Base-by-base conservation (phyloP, 2,888 invertebrate species). In the Branchinecta sandiegonensis region DNA sequence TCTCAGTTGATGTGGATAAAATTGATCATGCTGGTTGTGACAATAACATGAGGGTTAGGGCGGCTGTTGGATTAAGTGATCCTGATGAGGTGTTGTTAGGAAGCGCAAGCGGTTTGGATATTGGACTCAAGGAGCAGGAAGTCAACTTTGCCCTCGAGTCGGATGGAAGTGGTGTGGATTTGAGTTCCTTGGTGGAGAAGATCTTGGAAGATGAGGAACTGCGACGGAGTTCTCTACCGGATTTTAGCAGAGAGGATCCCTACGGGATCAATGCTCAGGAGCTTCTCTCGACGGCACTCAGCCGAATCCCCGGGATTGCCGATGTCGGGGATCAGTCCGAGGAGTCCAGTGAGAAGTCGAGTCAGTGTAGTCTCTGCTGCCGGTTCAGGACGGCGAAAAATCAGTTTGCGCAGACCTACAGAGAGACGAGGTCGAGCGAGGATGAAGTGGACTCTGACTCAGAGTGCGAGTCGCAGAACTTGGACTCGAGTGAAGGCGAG, bases 161-260 rank as follows among this genome's bases (percentile, higher is more conserved):
- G 63, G 63, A 56, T 56, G 63, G 63, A n/a, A 56, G 63, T 56
- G 63, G 23, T 56, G n/a, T 56, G 23, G 63, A 56, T 17, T 56
- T 56, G 23, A 56, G 23, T 17, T 56, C 63, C 23, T 17, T 56
- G 9, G 63, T 56, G 8, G 63, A 56, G 63, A 56, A 56, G 63
- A 23, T 56, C 23, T 17, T 56, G n/a, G 63, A 56, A 56, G 63
- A 56, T 17, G 23, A 56, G 23, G 63, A 37, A 5, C 37, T 37
- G 4, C 37, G 37, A 37, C 37, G 37, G 37, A 37, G 37, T 37
- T 37, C 37, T 6, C 37, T 37, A 37, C 37, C 37, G 23, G 63
- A 56, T 17, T 17, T 10, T 17, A 56, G 23, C 63, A n/a, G n/a
- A 10, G 63, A 56, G 23, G 63, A 56, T 17, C 14, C n/a, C 9